Evolutionary conservation across 1,140 invertebrate genomes (phyloP), one percentile per base, ranked within the genome.

Genomic region (Trachymyrmex septentrionalis): DNA sequence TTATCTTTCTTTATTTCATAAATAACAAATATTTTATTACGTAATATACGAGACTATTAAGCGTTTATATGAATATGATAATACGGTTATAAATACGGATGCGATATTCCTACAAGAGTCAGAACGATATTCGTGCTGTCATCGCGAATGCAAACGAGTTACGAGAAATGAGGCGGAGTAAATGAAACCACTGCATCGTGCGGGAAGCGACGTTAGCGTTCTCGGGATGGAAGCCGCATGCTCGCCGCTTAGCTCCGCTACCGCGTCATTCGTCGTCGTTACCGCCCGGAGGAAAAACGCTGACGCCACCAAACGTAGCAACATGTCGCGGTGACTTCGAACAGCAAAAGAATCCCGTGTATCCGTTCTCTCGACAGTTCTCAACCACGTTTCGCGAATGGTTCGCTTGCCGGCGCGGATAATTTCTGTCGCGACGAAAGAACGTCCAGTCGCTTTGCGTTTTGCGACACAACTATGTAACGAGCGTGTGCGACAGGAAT

Each of bases 241-340:
- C 80, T 75, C 53, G 67, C 34, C 67, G 78, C 67, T 82, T 48
- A 50, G 55, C 69, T 30, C 55, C 34, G 69, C 67, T 16, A 72
- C 21, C 53, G 50, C 64, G 34, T 82, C 67, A 61, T 82, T 61
- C 50, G 69, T 84, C 80, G 80, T 61, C 80, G 80, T 84, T 84
- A 84, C 63, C 63, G 77, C 63, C 48, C 63, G 44, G 19, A 61
- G 55, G 80, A 84, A 84, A 84, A 84, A 84, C 80, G 80, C 80
- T 84, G 80, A 84, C 80, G 80, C 69, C 44, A 73, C 24, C 27
- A 73, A 84, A 84, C 14, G 48, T 67, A 61, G 80, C 55, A 73
- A 61, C 67, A 82, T 50, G 55, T 73, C 80, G 67, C 80, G 55
- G 38, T 63, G 69, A 50, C 38, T 72, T 19, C 55, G 38, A 50